Evolutionary conservation across 2,113 vertebrate genomes (phyloP), one percentile per base, ranked within the genome.

Genomic region (Erythrocercus mccallii): DNA sequence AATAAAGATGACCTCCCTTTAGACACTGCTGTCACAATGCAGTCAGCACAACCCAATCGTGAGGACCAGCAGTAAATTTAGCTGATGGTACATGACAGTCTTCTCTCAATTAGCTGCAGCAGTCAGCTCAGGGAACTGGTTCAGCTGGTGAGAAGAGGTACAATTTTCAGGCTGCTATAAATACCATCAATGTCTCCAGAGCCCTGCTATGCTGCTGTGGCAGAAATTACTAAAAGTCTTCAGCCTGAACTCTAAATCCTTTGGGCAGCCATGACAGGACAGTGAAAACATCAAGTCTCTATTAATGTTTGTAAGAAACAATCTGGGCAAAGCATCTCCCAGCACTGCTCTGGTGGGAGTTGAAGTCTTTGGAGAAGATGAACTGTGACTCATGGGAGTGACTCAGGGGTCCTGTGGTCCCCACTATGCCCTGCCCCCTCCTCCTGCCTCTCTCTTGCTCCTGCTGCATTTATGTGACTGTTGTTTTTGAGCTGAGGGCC

Each of bases 101-200:
- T 74, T 68, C 76, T 93, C 92, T 96, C 94, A 92, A 92, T 94
- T 94, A 95, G 91, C 76, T 90, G 76, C 13, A 94, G 81, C 66
- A 57, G 76, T 82, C 95, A 88, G 90, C 91, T 93, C 62, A 27
- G 88, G 81, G 71, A 94, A 47, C 85, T 83, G 76, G 42, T 73
- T 95, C 85, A 48, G 82, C 15, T 90, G 76, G 79, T 93, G 82
- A 96, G 82, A 65, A 95, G 88, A 94, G 58, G 82, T 83, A 69
- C 74, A 77, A 66, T 92, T 95, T 96, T 86, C 92, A 93, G 88
- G 53, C 88, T 90, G 79, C 86, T 93, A 92, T 94, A 95, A 96
- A 94, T 96, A 95, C 72, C 9, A 1, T 13, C 7, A 1, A 71
- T 78, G 88, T 90, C 92, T 90, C 92, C 51, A 83, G 94, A 93